Evolutionary conservation across 1,140 invertebrate species (phyloP).

Genomic region (Anastatus disparis): DNA sequence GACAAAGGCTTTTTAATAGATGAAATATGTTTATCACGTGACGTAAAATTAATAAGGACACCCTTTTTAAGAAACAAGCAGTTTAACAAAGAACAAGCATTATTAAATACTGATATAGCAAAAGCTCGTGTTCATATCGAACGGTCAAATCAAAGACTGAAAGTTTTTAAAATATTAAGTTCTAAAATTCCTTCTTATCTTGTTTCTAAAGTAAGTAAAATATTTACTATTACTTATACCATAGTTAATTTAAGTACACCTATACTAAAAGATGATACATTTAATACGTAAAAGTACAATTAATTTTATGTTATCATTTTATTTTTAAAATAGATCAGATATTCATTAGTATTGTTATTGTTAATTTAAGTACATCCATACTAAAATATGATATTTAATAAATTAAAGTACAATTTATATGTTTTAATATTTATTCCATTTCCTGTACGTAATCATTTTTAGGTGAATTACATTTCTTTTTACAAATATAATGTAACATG

Average conservation of each 20-base stretch:
- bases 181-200: slow-evolving; percentile 40
- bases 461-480: background rate
- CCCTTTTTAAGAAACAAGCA: slow-evolving; percentile 36
- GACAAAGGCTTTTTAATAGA: too few relatives aligned
- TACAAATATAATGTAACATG: background rate
- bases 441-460: too few relatives aligned
- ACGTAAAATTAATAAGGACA: slow-evolving; percentile 40
- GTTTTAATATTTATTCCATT: too few relatives aligned
- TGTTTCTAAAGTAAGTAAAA: slow-evolving; percentile 21
- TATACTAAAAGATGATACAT: slow-evolving; percentile 31
- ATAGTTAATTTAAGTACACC: slow-evolving; percentile 38
- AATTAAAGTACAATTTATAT: too few relatives aligned
- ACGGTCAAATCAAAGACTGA: slow-evolving; percentile 50
- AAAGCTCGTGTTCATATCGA: slow-evolving; percentile 41
- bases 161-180: slow-evolving; percentile 49
- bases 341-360: too few relatives aligned
- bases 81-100: slow-evolving; percentile 45
- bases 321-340: too few relatives aligned
- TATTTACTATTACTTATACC: slow-evolving; percentile 32
- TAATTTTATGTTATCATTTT: background rate
- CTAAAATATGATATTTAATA: too few relatives aligned
- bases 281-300: background rate
- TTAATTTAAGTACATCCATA: too few relatives aligned
- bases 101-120: slow-evolving; percentile 49
- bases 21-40: slow-evolving; percentile 39